Evolutionary conservation across 2,797 vertebrate species (phyloP).

Genomic region (Psittacula derbiana): DNA sequence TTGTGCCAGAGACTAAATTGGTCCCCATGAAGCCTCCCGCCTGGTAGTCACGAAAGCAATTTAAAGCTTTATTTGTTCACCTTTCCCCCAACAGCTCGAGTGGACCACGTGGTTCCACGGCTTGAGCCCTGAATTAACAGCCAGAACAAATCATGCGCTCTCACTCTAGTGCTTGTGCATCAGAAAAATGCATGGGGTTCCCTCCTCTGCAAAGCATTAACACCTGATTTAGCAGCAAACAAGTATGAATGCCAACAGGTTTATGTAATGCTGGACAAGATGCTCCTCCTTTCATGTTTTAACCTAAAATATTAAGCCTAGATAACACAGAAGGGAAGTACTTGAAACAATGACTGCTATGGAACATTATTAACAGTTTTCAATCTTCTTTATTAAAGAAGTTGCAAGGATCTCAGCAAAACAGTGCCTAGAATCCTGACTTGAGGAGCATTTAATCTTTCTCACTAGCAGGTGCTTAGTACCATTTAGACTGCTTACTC

Average conservation of each 20-base stretch:
- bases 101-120: background rate
- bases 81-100: background rate
- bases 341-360: background rate
- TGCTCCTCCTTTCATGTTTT: background rate
- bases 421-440: background rate
- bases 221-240: background rate
- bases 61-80: background rate
- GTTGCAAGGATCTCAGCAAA: background rate
- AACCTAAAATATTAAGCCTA: background rate
- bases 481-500: background rate
- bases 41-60: background rate
- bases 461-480: background rate
- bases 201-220: background rate
- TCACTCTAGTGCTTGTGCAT: background rate
- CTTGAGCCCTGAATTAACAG: background rate
- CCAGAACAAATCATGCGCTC: background rate
- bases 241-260: background rate
- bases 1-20: background rate
- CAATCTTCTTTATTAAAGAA: background rate
- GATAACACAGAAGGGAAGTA: background rate
- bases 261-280: background rate
- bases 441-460: background rate
- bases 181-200: accelerated
- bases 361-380: background rate
- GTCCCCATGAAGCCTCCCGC: background rate